Conservation (phyloP, 2,113 vertebrate genomes). For the Polypterus bichir region DNA sequence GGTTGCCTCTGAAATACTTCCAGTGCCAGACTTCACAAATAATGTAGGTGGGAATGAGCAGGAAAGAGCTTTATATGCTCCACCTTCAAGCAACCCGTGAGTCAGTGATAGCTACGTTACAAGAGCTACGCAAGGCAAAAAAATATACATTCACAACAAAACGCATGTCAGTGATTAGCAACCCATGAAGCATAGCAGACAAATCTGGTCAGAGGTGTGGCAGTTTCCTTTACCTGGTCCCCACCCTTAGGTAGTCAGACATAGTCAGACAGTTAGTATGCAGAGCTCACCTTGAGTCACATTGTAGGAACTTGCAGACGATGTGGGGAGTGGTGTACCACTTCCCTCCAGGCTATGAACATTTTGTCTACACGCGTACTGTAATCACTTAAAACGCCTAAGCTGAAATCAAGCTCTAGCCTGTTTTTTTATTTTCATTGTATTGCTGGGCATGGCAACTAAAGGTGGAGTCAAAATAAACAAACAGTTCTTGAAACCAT, state of each 20-base stretch:
- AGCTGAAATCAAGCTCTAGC: background rate
- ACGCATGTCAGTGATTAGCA: conserved; percentile 28
- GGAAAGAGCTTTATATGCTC: conserved; percentile 36
- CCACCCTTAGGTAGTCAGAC: conserved; percentile 44
- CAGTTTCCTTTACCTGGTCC: conserved; percentile 37
- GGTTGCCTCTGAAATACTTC: conserved; percentile 47
- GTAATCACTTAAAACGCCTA: background rate
- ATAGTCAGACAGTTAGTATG: conserved; percentile 30
- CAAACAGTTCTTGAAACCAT: too few species aligned
- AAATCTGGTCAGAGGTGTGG: conserved; percentile 36
- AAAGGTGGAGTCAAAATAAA: too few species aligned
- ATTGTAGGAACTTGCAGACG: conserved; percentile 27
- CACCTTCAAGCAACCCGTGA: conserved; percentile 46
- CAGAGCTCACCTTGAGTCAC: conserved; percentile 67
- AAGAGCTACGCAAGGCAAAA: conserved; percentile 25
- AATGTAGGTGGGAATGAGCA: conserved; percentile 31
- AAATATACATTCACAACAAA: conserved; percentile 14
- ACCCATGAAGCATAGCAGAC: conserved; percentile 16
- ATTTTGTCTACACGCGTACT: conserved; percentile 16
- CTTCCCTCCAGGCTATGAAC: conserved; percentile 32
- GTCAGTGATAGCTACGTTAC: background rate
- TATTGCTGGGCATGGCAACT: too few species aligned
- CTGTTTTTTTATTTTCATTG: background rate
- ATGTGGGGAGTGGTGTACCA: conserved; percentile 16
- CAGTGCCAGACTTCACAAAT: conserved; percentile 40